These are phyloP conservation scores for Strigamia maritima DNA, from an alignment of 2,888 invertebrate genomes.

Conservation along the genomic window DNA sequence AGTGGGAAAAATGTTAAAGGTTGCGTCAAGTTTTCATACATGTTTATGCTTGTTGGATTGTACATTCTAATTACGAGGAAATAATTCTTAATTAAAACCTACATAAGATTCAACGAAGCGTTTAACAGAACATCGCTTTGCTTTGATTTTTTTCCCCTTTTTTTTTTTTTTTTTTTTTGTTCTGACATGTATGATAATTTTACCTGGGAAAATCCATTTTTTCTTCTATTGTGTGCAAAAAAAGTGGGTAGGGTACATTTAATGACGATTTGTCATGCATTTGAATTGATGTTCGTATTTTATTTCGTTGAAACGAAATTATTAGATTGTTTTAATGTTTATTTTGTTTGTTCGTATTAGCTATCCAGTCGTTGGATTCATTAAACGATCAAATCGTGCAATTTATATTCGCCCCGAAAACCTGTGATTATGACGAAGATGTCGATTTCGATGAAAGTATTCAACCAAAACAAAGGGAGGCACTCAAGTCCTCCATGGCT, in stretches of 20 bases:
- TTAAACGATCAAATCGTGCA: slow-evolving; percentile 56
- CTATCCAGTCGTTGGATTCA: slow-evolving; percentile 55
- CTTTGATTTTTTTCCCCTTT: not conserved
- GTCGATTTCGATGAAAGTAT: slow-evolving; percentile 44
- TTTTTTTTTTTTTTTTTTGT: not conserved
- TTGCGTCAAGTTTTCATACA: not conserved
- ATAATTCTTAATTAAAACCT: not conserved
- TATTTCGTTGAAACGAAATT: not conserved
- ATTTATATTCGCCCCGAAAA: slow-evolving; percentile 51
- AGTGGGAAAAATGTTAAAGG: not conserved
- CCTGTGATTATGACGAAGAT: slow-evolving; percentile 46
- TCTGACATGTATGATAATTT: no score
- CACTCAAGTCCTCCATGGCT: slow-evolving; percentile 73
- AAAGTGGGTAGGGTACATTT: no score
- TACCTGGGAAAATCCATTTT: no score
- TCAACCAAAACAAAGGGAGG: slow-evolving; percentile 57
- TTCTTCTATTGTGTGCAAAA: no score
- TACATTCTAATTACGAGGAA: not conserved
- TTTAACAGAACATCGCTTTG: not conserved
- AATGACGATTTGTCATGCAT: no score
- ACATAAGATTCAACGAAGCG: not conserved
- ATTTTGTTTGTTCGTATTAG: slow-evolving; percentile 48
- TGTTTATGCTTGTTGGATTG: not conserved
- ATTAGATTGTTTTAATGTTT: slow-evolving; percentile 14
- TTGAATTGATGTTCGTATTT: no score